Evolutionary conservation across 2,888 invertebrate species (phyloP), one percentile per base, ranked within the genome.

Genomic region (Ochropleura leucogaster): DNA sequence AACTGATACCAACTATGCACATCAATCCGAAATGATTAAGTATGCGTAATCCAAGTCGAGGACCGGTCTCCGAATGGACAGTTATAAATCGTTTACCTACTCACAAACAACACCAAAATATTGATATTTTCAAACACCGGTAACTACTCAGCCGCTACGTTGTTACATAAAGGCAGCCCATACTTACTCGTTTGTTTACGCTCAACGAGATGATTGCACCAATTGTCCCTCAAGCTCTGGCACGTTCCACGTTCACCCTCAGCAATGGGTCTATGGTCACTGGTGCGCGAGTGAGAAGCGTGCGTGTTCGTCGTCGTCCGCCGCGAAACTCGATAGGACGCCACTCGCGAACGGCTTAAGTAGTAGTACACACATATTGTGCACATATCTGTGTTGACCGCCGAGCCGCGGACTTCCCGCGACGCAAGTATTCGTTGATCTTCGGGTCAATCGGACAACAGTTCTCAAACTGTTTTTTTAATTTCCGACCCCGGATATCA

Each of bases 111-210:
- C 78, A 75, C 65, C 77, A 82, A 78, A 87, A 88, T 79, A 86
- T 80, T 75, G 76, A 77, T 71, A 79, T 78, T 69, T 84, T 74
- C 63, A 68, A 82, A 79, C 72, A 80, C 80, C 87, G 81, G 85
- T 65, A 67, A 69, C 66, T 71, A 77, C 64, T 68, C 65, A 68
- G 69, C 63, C 75, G 75, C 80, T 74, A 78, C 85, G 80, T 76
- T 75, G 86, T 94, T 95, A 94, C 90, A 93, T 94, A 93, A 92
- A 93, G 89, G 87, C 88, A 89, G 89, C 85, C 83, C 83, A 89
- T 92, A 95, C 96, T 95, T 94, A 96, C 96, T 91, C 90, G 93
- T 95, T 96, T 96, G 95, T 96, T 96, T 96, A 95, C 92, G 92
- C 93, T 95, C 94, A 96, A 96, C 93, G 90, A 93, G 95, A 96